phyloP scores from a whole-genome alignment of 2,888 invertebrate genomes.

The Macrosiphum euphorbiae region DNA sequence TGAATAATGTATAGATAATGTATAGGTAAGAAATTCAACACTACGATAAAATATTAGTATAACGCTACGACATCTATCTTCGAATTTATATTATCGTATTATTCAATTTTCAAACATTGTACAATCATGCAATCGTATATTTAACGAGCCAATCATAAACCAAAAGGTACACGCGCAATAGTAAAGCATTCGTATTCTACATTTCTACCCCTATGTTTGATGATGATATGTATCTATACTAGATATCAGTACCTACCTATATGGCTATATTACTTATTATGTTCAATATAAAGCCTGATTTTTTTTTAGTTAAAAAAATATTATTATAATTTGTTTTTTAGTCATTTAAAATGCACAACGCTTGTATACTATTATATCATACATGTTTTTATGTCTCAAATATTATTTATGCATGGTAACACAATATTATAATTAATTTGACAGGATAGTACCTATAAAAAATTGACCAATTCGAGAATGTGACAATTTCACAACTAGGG shows the following conservation, averaged over 20 bases:
- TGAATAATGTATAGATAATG: no score
- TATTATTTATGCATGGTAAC: background rate
- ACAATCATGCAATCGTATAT: no score
- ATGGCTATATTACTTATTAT: background rate
- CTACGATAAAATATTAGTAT: no score
- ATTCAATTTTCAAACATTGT: no score
- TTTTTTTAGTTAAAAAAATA: background rate
- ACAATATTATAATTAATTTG: background rate
- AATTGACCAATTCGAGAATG: background rate
- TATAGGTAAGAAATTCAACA: no score
- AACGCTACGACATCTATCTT: no score
- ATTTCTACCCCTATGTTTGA: background rate
- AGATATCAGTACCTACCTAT: background rate
- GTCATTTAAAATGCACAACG: background rate
- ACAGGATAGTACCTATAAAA: background rate
- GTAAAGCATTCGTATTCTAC: no score
- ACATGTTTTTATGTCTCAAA: background rate
- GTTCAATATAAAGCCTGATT: background rate
- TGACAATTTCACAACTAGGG: background rate
- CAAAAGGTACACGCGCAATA: no score
- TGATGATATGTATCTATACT: background rate
- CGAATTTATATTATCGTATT: no score
- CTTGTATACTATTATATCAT: background rate
- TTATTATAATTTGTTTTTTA: background rate
- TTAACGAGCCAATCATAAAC: no score